Evolutionary conservation across 2,113 vertebrate genomes (phyloP), one percentile per base, ranked within the genome.

Genomic region (Nannospalax galili): DNA sequence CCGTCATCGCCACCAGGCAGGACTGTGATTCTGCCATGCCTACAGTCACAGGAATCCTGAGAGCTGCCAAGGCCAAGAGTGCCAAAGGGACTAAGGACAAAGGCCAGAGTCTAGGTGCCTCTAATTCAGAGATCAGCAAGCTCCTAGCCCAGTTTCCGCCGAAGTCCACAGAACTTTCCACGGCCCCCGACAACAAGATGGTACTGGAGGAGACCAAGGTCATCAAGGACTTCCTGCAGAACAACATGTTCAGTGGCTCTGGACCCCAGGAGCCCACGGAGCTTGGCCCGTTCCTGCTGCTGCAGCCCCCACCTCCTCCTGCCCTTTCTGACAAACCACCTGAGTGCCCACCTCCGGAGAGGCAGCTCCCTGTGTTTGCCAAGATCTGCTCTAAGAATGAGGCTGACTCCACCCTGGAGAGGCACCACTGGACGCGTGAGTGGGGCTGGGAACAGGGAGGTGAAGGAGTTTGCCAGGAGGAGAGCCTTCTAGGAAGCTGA

Each of bases 361-460:
- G 89, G 80, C 98, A 98, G 89, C 96, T 98, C 30, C 93, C 97
- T 0, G 92, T 97, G 3, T 97, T 97, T 94, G 93, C 97, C 58
- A 97, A 97, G 92, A 96, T 96, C 69, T 97, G 95, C 84, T 96
- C 97, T 94, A 97, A 97, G 88, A 60, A 72, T 0, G 32, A 96
- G 37, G 26, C 62, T 0, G n/a, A 97, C 3, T 4, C 89, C 0
- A 3, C 48, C 4, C 0, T 87, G 45, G 97, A 97, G 52, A 94
- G 90, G 20, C 81, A 93, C 69, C 96, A 73, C 60, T 84, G 82
- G 19, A 65, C 97, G 95, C 97, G 98, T 98, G 96, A 82, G 95
- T 94, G 62, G 62, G 81, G 12, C n/a, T 45, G 80, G 67, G 81
- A 56, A 0, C 1, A 32, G 28, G 28, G 65, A 35, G 9, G 40